These are phyloP conservation scores for Synergus umbraculus DNA, from an alignment of 2,888 invertebrate species.

Conservation along the genomic window DNA sequence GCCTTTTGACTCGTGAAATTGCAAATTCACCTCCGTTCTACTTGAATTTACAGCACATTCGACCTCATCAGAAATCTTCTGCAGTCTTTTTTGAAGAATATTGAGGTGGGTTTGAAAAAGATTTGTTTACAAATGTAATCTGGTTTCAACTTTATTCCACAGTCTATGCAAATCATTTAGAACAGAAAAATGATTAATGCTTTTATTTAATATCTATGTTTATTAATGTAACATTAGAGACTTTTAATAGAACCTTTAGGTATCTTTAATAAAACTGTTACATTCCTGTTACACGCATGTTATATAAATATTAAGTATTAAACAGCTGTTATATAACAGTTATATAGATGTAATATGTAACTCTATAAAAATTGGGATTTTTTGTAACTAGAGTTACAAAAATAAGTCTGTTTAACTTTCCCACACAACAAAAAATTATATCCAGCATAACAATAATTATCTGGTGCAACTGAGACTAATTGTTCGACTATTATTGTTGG, in stretches of 20 bases:
- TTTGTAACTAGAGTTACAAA: neutral
- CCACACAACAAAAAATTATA: neutral
- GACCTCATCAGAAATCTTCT: neutral
- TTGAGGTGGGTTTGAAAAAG: neutral
- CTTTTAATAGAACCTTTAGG: no score
- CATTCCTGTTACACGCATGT: no score
- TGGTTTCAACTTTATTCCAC: neutral
- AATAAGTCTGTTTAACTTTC: neutral
- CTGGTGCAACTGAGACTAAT: neutral
- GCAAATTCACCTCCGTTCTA: neutral
- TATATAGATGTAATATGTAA: no score
- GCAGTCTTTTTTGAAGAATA: neutral
- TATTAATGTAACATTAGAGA: no score
- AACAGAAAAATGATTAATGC: neutral
- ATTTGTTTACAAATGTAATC: neutral
- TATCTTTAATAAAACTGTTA: no score
- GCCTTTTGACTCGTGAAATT: constrained; percentile 7
- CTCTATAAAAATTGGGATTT: no score
- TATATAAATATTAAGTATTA: no score
- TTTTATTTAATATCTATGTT: no score
- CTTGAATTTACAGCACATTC: neutral
- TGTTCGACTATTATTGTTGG: constrained; percentile 4
- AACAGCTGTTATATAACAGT: no score
- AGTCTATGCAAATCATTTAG: neutral
- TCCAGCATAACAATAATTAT: constrained; percentile 6